phyloP scores from a whole-genome alignment of 2,797 vertebrate species.

The Mormyrus proboscirostris region DNA sequence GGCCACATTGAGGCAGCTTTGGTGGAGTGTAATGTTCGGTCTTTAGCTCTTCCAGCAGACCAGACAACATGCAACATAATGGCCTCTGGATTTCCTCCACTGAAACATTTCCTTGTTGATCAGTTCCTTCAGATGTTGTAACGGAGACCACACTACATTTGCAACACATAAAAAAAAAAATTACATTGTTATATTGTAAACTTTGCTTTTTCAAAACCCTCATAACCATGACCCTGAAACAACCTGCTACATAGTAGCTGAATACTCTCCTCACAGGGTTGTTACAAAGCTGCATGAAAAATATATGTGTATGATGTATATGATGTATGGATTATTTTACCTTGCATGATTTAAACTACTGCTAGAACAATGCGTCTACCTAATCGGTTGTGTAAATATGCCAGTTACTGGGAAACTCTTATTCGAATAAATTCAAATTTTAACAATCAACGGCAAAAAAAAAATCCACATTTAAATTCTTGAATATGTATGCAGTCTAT shows the following conservation, averaged over 20 bases:
- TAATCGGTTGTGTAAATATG: background rate
- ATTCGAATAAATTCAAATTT: background rate
- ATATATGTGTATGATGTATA: background rate
- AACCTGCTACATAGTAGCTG: background rate
- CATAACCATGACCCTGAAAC: background rate
- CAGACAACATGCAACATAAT: background rate
- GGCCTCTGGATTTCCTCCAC: background rate
- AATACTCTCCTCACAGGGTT: background rate
- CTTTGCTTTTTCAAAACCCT: background rate
- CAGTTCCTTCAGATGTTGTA: background rate
- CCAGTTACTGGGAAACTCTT: background rate
- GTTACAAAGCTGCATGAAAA: background rate
- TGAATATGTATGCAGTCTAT: background rate
- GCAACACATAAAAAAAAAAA: background rate
- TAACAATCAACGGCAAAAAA: background rate
- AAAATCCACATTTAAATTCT: background rate
- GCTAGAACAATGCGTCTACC: background rate
- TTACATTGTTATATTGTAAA: background rate
- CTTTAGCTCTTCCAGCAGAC: background rate
- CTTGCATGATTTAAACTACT: background rate
- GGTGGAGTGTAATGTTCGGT: slow-evolving; percentile 65
- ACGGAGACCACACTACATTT: background rate
- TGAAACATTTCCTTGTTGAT: background rate
- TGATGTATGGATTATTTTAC: background rate
- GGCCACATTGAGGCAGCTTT: slow-evolving; percentile 58